These are phyloP conservation scores for Tenebrosternarchus preto DNA, from an alignment of 2,113 vertebrate genomes.

Conservation along the genomic window DNA sequence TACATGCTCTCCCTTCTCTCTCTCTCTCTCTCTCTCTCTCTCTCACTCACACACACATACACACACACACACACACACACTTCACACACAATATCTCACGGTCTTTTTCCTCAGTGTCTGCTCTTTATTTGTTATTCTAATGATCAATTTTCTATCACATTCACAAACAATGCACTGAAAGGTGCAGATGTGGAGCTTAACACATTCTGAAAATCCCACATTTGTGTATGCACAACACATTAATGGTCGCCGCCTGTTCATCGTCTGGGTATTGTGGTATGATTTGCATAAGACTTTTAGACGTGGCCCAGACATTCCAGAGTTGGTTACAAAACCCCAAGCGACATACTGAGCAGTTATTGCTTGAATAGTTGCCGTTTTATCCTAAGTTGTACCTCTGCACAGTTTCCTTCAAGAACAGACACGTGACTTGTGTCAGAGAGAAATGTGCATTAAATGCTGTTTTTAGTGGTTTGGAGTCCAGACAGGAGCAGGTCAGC, in stretches of 20 bases:
- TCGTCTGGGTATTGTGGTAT: conserved; percentile 25
- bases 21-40: no score
- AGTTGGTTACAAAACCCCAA: background rate
- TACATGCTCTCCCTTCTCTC: background rate
- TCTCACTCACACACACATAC: background rate
- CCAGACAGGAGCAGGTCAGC: background rate
- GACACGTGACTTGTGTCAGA: background rate
- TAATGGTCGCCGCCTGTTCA: background rate
- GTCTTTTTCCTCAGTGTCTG: background rate
- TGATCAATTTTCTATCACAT: background rate
- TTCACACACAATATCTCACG: background rate
- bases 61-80: background rate
- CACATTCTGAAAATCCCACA: background rate
- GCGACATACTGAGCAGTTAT: background rate
- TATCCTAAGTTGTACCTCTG: background rate
- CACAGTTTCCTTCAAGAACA: no score
- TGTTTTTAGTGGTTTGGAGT: background rate
- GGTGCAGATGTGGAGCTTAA: conserved; percentile 25
- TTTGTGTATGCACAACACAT: conserved; percentile 32
- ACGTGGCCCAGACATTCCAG: conserved; percentile 21
- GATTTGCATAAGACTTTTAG: conserved; percentile 13
- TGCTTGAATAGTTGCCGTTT: conserved; percentile 8
- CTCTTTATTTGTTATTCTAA: conserved; percentile 27
- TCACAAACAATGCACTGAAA: conserved; percentile 10
- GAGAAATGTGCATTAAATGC: background rate